Conservation (phyloP, 2,888 invertebrate genomes). For the Byasa hedistus region DNA sequence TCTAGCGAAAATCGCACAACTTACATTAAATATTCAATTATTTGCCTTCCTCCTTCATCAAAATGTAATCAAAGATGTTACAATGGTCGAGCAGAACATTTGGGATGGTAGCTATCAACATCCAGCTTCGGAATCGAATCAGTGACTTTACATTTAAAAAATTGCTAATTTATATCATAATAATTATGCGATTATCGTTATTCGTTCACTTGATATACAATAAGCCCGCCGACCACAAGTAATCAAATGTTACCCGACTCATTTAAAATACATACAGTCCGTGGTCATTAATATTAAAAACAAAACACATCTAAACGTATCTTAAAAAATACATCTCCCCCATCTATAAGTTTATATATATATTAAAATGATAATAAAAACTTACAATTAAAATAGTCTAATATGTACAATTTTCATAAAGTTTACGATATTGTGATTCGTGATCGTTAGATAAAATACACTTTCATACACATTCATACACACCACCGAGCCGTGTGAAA, state of each 20-base stretch:
- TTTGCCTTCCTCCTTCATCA: too few species aligned
- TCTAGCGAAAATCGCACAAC: background rate
- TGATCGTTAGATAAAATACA: background rate
- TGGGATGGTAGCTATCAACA: too few species aligned
- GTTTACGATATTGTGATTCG: conserved; percentile 46
- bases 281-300: too few species aligned
- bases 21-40: too few species aligned
- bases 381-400: conserved; percentile 54
- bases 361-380: conserved; percentile 58
- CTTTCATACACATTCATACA: conserved; percentile 9
- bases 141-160: too few species aligned
- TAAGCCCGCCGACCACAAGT: conserved; percentile 38
- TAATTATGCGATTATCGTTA: conserved; percentile 22
- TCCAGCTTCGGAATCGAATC: too few species aligned
- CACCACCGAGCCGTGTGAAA: background rate
- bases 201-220: too few species aligned
- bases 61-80: too few species aligned
- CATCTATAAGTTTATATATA: conserved; percentile 47
- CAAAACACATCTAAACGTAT: conserved; percentile 69
- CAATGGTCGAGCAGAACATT: too few species aligned
- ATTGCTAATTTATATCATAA: too few species aligned
- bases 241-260: conserved; percentile 44
- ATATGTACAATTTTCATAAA: conserved; percentile 61
- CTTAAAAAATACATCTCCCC: conserved; percentile 61
- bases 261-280: background rate